These are phyloP conservation scores for Palaemon carinicauda DNA, from an alignment of 1,140 invertebrate species.

Conservation along the genomic window DNA sequence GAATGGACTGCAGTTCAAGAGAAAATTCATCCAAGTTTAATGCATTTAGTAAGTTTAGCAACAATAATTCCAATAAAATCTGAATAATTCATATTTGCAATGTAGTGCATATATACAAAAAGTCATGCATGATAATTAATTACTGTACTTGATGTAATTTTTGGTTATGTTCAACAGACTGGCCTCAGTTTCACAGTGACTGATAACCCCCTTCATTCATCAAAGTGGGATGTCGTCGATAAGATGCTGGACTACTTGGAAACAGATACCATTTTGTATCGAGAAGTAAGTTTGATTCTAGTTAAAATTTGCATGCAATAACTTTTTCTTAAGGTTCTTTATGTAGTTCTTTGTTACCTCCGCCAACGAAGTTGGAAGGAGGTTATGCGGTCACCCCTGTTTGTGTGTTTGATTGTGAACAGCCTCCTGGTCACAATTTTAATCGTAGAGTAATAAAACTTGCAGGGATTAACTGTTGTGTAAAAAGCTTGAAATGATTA, in stretches of 20 bases:
- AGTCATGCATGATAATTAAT: background rate
- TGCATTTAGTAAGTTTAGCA: slow-evolving; percentile 75
- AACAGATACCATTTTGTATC: slow-evolving; percentile 86
- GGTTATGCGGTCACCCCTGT: too few relatives aligned
- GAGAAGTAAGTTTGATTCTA: slow-evolving; percentile 65
- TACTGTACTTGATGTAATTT: background rate
- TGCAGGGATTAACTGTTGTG: too few relatives aligned
- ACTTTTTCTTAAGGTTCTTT: background rate
- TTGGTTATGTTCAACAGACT: slow-evolving; percentile 66
- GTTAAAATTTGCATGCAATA: background rate
- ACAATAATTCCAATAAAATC: background rate
- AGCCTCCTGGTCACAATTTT: too few relatives aligned
- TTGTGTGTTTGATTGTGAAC: too few relatives aligned
- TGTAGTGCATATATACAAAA: background rate
- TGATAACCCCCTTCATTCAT: slow-evolving; percentile 88
- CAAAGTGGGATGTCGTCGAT: slow-evolving; percentile 78
- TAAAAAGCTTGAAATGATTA: too few relatives aligned
- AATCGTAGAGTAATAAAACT: too few relatives aligned
- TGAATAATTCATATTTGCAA: background rate
- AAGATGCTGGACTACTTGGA: slow-evolving; percentile 84
- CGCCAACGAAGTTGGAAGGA: too few relatives aligned
- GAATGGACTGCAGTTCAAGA: slow-evolving; percentile 92
- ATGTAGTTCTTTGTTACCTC: background rate
- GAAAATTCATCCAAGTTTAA: slow-evolving; percentile 78
- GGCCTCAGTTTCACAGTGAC: slow-evolving; percentile 87